Conservation (phyloP, 2,888 invertebrate genomes). For the Galerucella pusilla region DNA sequence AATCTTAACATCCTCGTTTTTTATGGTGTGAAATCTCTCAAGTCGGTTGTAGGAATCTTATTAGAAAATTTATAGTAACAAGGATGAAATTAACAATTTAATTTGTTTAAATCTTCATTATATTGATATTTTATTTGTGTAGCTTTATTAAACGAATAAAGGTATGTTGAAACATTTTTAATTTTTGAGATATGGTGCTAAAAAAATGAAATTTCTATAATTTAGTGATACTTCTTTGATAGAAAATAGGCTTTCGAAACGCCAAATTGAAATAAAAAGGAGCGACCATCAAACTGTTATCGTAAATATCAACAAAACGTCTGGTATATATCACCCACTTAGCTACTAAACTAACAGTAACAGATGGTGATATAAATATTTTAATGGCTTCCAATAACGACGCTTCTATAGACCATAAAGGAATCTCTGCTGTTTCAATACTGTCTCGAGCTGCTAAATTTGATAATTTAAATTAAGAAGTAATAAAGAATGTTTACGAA, state of each 20-base stretch:
- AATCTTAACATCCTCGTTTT: conserved; percentile 5
- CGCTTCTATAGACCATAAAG: background rate
- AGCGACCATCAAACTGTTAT: background rate
- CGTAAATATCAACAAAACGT: background rate
- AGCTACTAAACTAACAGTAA: background rate
- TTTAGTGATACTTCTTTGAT: no score
- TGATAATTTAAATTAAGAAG: background rate
- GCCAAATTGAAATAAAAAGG: background rate
- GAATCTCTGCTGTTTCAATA: background rate
- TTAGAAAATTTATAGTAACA: background rate
- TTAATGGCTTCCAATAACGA: background rate
- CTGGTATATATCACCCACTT: conserved; percentile 2
- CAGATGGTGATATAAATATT: background rate
- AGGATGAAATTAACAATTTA: no score
- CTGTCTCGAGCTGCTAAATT: background rate
- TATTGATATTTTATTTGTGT: no score
- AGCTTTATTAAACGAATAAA: no score
- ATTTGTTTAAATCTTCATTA: no score
- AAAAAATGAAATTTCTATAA: no score
- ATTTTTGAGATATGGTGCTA: no score
- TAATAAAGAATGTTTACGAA: no score
- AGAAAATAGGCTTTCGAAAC: background rate
- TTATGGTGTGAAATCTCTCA: conserved; percentile 2
- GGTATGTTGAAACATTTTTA: no score
- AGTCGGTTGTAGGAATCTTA: background rate